Conservation (phyloP, 2,888 invertebrate genomes). For the Tolmerus cingulatus region DNA sequence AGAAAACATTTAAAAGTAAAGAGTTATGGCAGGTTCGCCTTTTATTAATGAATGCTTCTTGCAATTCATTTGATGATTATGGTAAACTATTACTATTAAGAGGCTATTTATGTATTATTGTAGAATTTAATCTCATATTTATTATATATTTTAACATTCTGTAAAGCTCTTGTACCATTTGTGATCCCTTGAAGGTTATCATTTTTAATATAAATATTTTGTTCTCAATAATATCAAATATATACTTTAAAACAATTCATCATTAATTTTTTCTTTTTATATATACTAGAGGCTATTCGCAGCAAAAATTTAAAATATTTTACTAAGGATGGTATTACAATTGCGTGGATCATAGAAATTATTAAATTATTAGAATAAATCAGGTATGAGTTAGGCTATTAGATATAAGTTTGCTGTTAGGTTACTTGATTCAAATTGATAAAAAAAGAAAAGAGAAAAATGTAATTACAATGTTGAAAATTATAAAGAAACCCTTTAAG, state of each 20-base stretch:
- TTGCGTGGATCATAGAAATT: not conserved
- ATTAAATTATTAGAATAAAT: not conserved
- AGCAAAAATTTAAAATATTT: not conserved
- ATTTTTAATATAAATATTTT: constrained; percentile 52
- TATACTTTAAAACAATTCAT: constrained; percentile 20
- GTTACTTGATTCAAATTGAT: not conserved
- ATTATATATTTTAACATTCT: constrained; percentile 49
- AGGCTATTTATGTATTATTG: constrained; percentile 12
- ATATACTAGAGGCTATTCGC: not conserved
- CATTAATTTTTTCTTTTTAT: constrained; percentile 10
- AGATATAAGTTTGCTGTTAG: not conserved
- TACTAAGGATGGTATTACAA: not conserved
- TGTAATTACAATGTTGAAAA: not conserved
- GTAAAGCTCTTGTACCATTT: constrained; percentile 54
- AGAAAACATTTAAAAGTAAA: not conserved
- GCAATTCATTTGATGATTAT: not conserved
- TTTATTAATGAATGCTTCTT: not conserved
- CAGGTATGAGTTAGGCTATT: not conserved
- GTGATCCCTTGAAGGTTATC: constrained; percentile 54
- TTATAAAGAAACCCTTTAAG: not conserved
- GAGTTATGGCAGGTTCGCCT: not conserved
- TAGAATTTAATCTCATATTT: constrained; percentile 25
- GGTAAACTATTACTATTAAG: not conserved
- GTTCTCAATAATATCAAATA: constrained; percentile 47
- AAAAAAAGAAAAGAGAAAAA: not conserved